Percentiles rank a stretch among this genome's conserved stretches.
phyloP scores from a whole-genome alignment of 1,140 invertebrate species.

The Pseudomyrmex sp. region DNA sequence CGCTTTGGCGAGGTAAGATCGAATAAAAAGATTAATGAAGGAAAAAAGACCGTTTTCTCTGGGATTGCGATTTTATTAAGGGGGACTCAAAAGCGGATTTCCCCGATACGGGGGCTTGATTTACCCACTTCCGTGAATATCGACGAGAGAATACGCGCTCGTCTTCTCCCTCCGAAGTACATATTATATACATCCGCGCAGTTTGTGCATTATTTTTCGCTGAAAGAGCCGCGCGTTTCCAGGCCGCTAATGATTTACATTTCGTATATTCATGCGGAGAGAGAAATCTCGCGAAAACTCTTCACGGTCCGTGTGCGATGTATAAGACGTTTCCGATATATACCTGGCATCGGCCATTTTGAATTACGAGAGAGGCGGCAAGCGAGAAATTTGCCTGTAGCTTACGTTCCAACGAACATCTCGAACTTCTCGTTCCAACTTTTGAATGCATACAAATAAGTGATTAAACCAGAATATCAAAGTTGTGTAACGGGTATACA shows the following conservation, averaged over 20 bases:
- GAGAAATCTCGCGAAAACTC: conserved; percentile 31
- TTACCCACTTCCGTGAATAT: conserved; percentile 57
- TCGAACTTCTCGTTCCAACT: conserved; percentile 7
- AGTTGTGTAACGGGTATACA: not conserved
- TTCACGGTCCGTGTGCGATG: conserved; percentile 32
- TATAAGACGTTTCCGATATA: conserved; percentile 23
- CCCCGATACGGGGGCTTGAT: conserved; percentile 40
- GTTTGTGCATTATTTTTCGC: conserved; percentile 41
- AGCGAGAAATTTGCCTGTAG: conserved; percentile 21
- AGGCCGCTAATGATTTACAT: conserved; percentile 49
- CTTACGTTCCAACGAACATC: conserved; percentile 5
- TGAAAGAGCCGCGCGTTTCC: conserved; percentile 45
- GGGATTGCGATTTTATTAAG: conserved; percentile 73
- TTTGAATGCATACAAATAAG: conserved; percentile 11
- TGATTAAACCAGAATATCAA: not conserved
- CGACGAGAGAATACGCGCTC: conserved; percentile 39
- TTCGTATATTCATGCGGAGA: conserved; percentile 19
- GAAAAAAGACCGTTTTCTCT: conserved; percentile 62
- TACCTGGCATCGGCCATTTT: conserved; percentile 36
- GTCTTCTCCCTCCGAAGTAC: not conserved
- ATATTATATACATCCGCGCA: not conserved
- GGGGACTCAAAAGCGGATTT: conserved; percentile 65
- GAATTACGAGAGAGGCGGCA: conserved; percentile 11
- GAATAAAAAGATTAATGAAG: conserved; percentile 72
- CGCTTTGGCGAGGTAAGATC: conserved; percentile 63